These are phyloP conservation scores for Cyphomyrus discorhynchus DNA, from an alignment of 2,113 vertebrate species.

Conservation along the genomic window DNA sequence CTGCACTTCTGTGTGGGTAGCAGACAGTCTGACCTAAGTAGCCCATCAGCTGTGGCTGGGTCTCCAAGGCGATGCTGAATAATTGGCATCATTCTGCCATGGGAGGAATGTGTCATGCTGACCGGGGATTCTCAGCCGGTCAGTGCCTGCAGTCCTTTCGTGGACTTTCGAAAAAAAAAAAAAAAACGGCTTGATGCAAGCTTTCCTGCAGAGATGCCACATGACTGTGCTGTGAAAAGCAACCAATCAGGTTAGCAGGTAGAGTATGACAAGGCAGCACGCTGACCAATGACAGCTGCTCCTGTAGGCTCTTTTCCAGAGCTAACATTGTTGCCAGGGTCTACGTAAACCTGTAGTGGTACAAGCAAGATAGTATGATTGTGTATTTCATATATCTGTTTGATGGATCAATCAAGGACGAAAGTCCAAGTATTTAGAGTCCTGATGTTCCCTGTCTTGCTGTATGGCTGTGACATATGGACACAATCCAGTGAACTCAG, in stretches of 20 bases:
- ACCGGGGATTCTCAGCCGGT: not conserved
- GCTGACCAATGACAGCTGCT: not conserved
- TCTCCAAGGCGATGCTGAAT: not conserved
- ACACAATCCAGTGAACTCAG: too few species aligned
- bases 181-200: not conserved
- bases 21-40: not conserved
- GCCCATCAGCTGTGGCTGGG: not conserved
- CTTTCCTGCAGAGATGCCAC: not conserved
- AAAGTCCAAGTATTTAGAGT: too few species aligned
- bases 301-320: not conserved
- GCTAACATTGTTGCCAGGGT: not conserved
- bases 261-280: not conserved
- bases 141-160: not conserved
- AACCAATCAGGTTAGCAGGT: not conserved
- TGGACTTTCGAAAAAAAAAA: not conserved
- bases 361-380: not conserved
- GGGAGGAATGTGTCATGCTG: not conserved
- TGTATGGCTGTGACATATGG: not conserved
- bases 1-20: not conserved
- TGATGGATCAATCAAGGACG: not conserved
- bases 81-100: not conserved
- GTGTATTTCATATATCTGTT: not conserved
- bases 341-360: not conserved
- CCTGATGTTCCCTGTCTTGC: not conserved
- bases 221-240: not conserved